These are phyloP conservation scores for Thripadectes ignobilis DNA, from an alignment of 2,797 vertebrate species.

Conservation along the genomic window DNA sequence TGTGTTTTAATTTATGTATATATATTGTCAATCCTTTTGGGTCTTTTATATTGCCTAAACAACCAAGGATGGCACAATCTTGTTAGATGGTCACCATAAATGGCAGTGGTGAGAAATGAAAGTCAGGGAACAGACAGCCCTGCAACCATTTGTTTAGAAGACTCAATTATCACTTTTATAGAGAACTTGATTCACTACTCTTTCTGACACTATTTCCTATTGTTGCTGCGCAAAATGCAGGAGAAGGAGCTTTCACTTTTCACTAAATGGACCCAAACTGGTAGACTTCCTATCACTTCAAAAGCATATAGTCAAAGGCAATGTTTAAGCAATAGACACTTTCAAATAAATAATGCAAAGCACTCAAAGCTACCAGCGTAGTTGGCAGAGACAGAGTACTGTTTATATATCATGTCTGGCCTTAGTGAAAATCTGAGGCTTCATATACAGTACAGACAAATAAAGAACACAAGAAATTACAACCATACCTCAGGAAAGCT, in stretches of 20 bases:
- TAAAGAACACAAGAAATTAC: not conserved
- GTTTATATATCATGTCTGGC: slow-evolving; percentile 3
- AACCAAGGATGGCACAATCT: not conserved
- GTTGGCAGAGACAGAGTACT: not conserved
- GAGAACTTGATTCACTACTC: slow-evolving; percentile 24
- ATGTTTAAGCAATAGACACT: slow-evolving; percentile 39
- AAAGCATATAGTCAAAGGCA: slow-evolving; percentile 52
- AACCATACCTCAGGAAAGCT: not conserved
- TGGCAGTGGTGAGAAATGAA: not conserved
- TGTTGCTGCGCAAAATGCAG: slow-evolving; percentile 40
- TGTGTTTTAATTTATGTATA: not conserved
- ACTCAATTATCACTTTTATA: slow-evolving; percentile 47
- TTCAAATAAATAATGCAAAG: slow-evolving; percentile 62
- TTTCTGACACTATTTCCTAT: slow-evolving; percentile 34
- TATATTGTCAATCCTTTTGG: not conserved
- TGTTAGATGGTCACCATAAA: not conserved
- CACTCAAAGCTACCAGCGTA: not conserved
- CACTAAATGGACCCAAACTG: slow-evolving; percentile 2
- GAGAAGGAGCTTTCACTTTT: not conserved
- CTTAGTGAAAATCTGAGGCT: not conserved
- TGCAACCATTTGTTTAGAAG: slow-evolving; percentile 33
- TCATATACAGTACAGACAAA: not conserved
- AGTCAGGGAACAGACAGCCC: not conserved
- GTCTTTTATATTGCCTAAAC: not conserved
- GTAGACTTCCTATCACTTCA: slow-evolving; percentile 26